Conservation (phyloP, 2,113 vertebrate genomes). For the Gambusia affinis region DNA sequence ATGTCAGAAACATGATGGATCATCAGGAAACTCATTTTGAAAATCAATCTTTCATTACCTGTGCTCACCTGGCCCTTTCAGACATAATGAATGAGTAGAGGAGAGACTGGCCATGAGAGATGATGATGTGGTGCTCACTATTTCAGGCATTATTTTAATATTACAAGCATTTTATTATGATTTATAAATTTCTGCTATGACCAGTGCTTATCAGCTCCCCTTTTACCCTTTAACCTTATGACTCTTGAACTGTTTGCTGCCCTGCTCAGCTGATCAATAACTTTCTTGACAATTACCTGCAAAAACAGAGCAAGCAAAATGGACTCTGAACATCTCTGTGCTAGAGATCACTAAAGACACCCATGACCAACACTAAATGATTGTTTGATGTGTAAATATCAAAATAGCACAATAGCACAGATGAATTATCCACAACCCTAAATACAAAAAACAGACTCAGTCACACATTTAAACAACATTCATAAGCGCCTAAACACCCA, state of each 20-base stretch:
- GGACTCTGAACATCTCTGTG: neutral
- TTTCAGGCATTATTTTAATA: neutral
- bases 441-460: neutral
- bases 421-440: neutral
- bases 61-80: constrained; percentile 5
- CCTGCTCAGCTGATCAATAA: constrained; percentile 37
- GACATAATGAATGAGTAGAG: neutral
- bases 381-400: constrained; percentile 26
- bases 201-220: neutral
- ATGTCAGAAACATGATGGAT: constrained; percentile 22
- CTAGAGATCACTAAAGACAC: neutral
- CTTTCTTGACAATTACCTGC: neutral
- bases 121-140: neutral
- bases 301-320: constrained; percentile 1
- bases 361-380: constrained; percentile 15
- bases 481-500: constrained; percentile 5
- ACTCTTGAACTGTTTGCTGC: neutral
- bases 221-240: neutral
- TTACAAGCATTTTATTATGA: neutral
- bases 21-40: constrained; percentile 21
- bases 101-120: neutral
- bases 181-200: neutral
- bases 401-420: constrained; percentile 5
- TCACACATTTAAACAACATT: neutral
- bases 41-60: constrained; percentile 46